A percentile compares a stretch with the other conserved stretches of the same genome.
phyloP scores from a whole-genome alignment of 2,888 invertebrate genomes.

The Drepanosiphum platanoidis region DNA sequence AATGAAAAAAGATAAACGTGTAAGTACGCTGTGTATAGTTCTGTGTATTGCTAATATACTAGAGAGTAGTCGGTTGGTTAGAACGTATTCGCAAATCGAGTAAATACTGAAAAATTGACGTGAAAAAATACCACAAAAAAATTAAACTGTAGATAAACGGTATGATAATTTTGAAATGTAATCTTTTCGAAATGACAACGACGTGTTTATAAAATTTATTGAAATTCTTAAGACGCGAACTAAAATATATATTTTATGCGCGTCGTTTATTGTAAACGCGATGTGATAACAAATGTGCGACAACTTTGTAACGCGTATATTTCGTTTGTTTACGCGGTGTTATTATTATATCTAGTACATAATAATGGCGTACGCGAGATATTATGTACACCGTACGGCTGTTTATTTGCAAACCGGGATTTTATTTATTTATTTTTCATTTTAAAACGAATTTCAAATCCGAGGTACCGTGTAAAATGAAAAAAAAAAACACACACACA shows the following conservation, averaged over 20 bases:
- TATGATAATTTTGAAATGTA: background rate
- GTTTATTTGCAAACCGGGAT: background rate
- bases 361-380: background rate
- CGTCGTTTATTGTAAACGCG: background rate
- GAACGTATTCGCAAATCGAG: background rate
- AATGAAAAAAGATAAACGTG: background rate
- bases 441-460: background rate
- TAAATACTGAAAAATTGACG: background rate
- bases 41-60: background rate
- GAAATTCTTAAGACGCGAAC: background rate
- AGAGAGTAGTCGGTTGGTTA: background rate
- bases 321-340: background rate
- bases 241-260: background rate
- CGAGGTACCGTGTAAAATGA: background rate
- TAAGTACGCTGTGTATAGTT: too few species aligned
- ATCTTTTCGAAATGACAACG: background rate
- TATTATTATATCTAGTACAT: background rate
- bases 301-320: background rate
- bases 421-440: background rate
- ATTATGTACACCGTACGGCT: too few species aligned
- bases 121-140: background rate
- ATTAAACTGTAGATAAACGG: background rate
- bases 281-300: background rate
- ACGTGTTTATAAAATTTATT: background rate
- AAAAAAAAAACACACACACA: too few species aligned